Percentiles rank a stretch among this genome's conserved stretches.
Conservation (phyloP, 2,888 invertebrate species). For the Volucella inflata region DNA sequence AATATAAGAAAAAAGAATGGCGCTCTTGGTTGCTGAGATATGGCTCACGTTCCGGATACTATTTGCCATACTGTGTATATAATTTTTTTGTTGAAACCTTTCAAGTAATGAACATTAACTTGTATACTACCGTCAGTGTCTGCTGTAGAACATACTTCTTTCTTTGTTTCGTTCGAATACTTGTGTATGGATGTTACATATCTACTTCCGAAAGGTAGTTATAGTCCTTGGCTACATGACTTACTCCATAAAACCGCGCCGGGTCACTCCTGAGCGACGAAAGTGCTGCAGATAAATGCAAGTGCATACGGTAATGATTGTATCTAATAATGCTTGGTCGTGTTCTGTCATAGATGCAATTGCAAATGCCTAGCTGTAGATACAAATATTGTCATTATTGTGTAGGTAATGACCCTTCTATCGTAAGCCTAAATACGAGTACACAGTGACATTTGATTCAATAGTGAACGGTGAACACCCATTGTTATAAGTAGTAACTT, state of each 20-base stretch:
- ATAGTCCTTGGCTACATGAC: conserved; percentile 17
- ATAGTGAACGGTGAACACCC: conserved; percentile 23
- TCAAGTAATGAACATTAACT: conserved; percentile 1
- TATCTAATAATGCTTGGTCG: conserved; percentile 45
- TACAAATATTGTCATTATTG: not conserved
- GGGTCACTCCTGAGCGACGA: conserved; percentile 8
- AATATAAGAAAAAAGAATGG: no score
- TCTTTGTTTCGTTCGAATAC: no score
- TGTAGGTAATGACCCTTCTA: not conserved
- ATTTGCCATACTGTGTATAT: no score
- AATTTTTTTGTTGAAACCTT: conserved; percentile 5
- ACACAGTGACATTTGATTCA: conserved; percentile 16
- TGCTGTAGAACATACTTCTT: not conserved
- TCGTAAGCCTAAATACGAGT: not conserved
- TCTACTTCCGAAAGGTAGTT: not conserved
- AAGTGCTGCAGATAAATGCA: conserved; percentile 48
- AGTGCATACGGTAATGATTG: conserved; percentile 66
- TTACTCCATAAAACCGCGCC: conserved; percentile 32
- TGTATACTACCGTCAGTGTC: not conserved
- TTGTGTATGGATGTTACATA: not conserved
- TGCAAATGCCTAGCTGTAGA: conserved; percentile 9
- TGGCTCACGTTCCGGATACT: no score
- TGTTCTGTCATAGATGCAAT: conserved; percentile 13
- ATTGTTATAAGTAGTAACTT: not conserved
- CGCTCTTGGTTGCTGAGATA: no score